Conservation (phyloP, 1,140 invertebrate species). For the Daktulosphaira vitifoliae region DNA sequence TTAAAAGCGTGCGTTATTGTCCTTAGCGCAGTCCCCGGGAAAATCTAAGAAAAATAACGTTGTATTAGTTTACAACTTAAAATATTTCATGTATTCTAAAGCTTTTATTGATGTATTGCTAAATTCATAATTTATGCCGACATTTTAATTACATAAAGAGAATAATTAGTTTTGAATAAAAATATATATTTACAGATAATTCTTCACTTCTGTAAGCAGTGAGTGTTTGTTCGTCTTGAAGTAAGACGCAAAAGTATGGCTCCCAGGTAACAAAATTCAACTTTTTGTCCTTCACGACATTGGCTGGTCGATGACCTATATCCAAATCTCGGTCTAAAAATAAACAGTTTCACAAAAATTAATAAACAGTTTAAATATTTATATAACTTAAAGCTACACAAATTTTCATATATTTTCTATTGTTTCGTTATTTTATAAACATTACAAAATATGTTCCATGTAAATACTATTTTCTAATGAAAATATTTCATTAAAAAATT, state of each 20-base stretch:
- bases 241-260: conserved; percentile 76
- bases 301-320: conserved; percentile 43
- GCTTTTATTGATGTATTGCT: too few relatives aligned
- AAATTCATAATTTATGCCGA: too few relatives aligned
- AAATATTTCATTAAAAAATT: too few relatives aligned
- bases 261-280: conserved; percentile 57
- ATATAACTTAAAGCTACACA: neutral
- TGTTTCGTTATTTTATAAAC: neutral
- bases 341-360: conserved; percentile 37
- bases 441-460: neutral
- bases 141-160: too few relatives aligned
- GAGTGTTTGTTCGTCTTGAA: conserved; percentile 74
- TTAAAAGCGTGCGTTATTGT: conserved; percentile 53
- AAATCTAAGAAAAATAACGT: conserved; percentile 51
- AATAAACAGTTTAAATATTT: neutral
- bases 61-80: too few relatives aligned
- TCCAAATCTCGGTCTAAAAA: conserved; percentile 47
- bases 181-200: conserved; percentile 61
- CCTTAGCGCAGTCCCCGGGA: conserved; percentile 53
- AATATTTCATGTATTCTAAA: too few relatives aligned
- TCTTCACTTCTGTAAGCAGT: conserved; percentile 79
- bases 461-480: too few relatives aligned
- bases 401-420: neutral
- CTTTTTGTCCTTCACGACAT: conserved; percentile 41
- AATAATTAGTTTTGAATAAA: too few relatives aligned